Conservation (phyloP, 2,113 vertebrate species). For the Recurvirostra avosetta region DNA sequence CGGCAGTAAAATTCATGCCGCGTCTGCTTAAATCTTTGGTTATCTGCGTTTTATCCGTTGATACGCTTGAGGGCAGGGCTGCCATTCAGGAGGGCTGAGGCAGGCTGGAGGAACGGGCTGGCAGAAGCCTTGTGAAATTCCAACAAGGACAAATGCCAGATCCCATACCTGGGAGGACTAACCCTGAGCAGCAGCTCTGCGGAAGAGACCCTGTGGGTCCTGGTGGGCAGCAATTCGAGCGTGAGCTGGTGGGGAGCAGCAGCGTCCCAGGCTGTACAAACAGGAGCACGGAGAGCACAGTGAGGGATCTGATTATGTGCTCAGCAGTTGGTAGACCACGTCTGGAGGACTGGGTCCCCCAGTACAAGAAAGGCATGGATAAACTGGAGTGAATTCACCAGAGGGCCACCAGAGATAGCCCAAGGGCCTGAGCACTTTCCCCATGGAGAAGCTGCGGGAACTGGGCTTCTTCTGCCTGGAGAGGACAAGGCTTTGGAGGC, state of each 20-base stretch:
- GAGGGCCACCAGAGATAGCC: not conserved
- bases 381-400: not conserved
- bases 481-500: not conserved
- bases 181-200: not conserved
- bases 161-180: not conserved
- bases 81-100: not conserved
- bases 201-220: not conserved
- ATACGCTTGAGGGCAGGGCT: not conserved
- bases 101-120: not conserved
- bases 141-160: fast-evolving
- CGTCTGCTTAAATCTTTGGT: not conserved
- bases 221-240: not conserved
- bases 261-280: fast-evolving
- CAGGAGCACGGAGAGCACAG: not conserved
- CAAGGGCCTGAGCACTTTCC: not conserved
- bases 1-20: not conserved
- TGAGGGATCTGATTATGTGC: not conserved
- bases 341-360: not conserved
- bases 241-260: fast-evolving
- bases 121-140: not conserved
- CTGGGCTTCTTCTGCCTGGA: not conserved
- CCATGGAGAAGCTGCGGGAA: not conserved
- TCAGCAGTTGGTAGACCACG: not conserved
- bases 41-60: not conserved
- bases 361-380: fast-evolving